Conservation (phyloP, 2,113 vertebrate genomes). For the Gulo gulo region DNA sequence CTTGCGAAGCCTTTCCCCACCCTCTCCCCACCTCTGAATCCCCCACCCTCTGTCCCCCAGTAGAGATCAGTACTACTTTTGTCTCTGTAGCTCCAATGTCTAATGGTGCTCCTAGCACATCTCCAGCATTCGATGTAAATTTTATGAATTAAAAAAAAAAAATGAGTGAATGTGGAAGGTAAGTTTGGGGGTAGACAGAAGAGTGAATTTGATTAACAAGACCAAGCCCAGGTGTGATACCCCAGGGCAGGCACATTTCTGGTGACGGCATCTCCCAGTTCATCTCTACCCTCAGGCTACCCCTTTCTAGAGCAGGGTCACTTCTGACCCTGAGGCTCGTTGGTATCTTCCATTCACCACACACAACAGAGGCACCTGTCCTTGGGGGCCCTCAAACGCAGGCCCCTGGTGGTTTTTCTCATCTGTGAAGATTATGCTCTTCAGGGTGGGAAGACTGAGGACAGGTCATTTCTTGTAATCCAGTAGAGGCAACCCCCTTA, state of each 20-base stretch:
- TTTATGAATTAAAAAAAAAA: not conserved
- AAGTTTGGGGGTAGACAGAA: not conserved
- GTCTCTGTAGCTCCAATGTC: not conserved
- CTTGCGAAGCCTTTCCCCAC: not conserved
- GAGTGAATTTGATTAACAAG: not conserved
- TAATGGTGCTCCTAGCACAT: not conserved
- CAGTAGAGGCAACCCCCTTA: not conserved
- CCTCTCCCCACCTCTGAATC: too few relatives aligned
- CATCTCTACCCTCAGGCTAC: not conserved
- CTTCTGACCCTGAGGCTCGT: not conserved
- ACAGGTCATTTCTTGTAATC: not conserved
- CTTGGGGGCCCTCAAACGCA: not conserved
- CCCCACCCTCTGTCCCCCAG: not conserved
- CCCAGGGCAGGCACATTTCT: not conserved
- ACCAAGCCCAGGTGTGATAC: not conserved
- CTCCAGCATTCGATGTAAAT: not conserved
- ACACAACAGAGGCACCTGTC: not conserved
- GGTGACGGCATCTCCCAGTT: not conserved
- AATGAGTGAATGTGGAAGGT: not conserved
- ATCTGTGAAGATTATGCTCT: not conserved
- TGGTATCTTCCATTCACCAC: not conserved
- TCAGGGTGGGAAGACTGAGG: not conserved
- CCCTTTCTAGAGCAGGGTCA: not conserved
- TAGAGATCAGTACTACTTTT: not conserved
- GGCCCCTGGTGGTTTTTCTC: not conserved